phyloP scores from a whole-genome alignment of 2,888 invertebrate genomes.

The Pandemis cinnamomeana region DNA sequence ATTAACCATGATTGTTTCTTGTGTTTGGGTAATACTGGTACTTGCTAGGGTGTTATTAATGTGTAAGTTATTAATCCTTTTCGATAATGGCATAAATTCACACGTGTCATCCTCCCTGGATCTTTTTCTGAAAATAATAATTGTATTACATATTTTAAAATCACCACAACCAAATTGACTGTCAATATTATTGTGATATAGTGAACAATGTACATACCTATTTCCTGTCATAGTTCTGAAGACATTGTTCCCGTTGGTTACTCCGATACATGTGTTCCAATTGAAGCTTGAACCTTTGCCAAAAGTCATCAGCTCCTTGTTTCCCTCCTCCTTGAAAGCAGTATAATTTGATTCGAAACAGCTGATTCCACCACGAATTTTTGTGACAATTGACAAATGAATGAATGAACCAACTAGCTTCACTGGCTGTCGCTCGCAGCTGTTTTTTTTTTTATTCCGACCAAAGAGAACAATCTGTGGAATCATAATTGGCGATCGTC shows the following conservation, averaged over 20 bases:
- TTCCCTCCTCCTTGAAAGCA: not conserved
- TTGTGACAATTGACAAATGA: slow-evolving; percentile 21
- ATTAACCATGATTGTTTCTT: slow-evolving; percentile 67
- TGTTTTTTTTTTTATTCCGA: not conserved
- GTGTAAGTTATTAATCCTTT: slow-evolving; percentile 95
- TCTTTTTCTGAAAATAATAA: slow-evolving; percentile 87
- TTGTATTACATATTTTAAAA: not conserved
- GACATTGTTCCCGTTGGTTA: slow-evolving; percentile 67
- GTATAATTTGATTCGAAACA: slow-evolving; percentile 18
- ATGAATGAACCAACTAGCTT: not conserved
- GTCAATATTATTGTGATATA: slow-evolving; percentile 31
- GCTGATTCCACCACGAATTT: slow-evolving; percentile 20
- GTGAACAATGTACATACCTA: slow-evolving; percentile 59
- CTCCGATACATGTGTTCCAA: slow-evolving; percentile 63
- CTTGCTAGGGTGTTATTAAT: slow-evolving; percentile 86
- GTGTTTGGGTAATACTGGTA: slow-evolving; percentile 56
- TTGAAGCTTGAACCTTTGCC: slow-evolving; percentile 59
- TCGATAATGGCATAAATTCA: slow-evolving; percentile 95
- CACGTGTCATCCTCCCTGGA: slow-evolving; percentile 89
- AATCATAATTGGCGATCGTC: not conserved
- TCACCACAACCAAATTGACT: slow-evolving; percentile 28
- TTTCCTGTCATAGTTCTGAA: slow-evolving; percentile 77
- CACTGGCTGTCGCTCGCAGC: not conserved
- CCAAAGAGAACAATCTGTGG: no score
- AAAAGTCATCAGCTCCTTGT: slow-evolving; percentile 69